Evolutionary conservation across 2,888 invertebrate genomes (phyloP), one percentile per base, ranked within the genome.

Genomic region (Ochropleura plecta): DNA sequence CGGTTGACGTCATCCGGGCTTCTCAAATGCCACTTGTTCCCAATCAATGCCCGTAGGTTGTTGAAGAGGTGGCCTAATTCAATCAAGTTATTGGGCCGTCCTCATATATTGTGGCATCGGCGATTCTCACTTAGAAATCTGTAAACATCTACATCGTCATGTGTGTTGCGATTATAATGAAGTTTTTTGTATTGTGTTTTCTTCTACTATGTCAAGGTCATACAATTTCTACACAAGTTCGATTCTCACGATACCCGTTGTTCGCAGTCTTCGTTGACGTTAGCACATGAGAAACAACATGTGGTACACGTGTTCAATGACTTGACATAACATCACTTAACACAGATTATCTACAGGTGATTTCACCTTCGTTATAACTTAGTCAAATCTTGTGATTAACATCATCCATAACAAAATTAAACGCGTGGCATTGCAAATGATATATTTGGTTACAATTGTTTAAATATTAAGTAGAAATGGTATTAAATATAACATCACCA

Each of bases 401-500:
- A n/a, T 53, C 14, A 44, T 55, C 16, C 7, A 60, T 53, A 44
- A 18, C 14, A 55, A 68, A 77, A 72, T 65, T 8, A 69, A 67
- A 72, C 14, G 0, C 51, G 64, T 10, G 30, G 30, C 46, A 44
- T 42, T 14, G 48, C 10, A 65, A 48, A 46, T 53, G 5, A 59
- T 81, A 57, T 72, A 81, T 69, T 71, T 51, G 30, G 7, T 46
- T 69, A 77, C 14, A 63, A 42, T 59, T 20, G 0, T 42, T 67
- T 51, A 60, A 46, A 62, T n/a, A 44, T n/a, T 12, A 20, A 59
- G 16, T 64, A 49, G 14, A 49, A 55, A 30, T 44, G 8, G 2
- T n/a, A 44, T 16, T 10, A 8, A n/a, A 66, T 49, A 55, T 55
- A 30, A 30, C 3, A 63, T 78, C 86, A 93, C 93, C 94, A 95